Evolutionary conservation across 2,888 invertebrate genomes (phyloP), one percentile per base, ranked within the genome.

Genomic region (Hybos culiciformis): DNA sequence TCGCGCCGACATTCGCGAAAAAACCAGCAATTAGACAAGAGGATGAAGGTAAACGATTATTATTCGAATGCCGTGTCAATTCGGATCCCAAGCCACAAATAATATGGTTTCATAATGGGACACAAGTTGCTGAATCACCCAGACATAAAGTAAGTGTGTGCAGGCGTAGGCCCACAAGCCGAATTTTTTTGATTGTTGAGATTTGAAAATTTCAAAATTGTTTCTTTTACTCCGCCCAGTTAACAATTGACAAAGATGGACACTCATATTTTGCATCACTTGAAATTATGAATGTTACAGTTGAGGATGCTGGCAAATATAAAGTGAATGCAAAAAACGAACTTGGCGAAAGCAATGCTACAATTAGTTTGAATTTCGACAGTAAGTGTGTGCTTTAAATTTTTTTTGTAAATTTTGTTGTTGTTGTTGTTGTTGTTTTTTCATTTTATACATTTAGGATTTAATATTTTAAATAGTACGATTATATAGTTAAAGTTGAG

Each of bases 21-120:
- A 94, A 94, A 71, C 94, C 94, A 50, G 83, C 91, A 57, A 96
- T 96, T 69, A 78, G 92, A 65, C 94, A 96, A 70, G 93, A 93
- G 69, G 93, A 93, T 68, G 91, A 92, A 69, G 92, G 92, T 57
- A 90, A 90, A 71, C 77, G 88, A 65, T 73, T 93, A 56, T 76
- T 91, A 57, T 92, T 92, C 71, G 92, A 92, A 73, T 92, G 92
- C 71, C 80, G 88, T 62, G 90, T 92, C 60, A 85, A 88, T 61
- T 91, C 92, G 55, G 91, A 92, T 69, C 92, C 92, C 46, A 78
- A 83, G 59, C 92, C 92, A 53, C 75, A 76, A 56, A 87, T 93
- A 51, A 73, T 76, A 57, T 93, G 92, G 92, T 90, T 81, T 70
- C 91, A 91, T 69, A 85, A 88, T 69, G 83, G 83, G 48, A 76